These are phyloP conservation scores for Connochaetes taurinus DNA, from an alignment of 2,113 vertebrate species.

Conservation along the genomic window DNA sequence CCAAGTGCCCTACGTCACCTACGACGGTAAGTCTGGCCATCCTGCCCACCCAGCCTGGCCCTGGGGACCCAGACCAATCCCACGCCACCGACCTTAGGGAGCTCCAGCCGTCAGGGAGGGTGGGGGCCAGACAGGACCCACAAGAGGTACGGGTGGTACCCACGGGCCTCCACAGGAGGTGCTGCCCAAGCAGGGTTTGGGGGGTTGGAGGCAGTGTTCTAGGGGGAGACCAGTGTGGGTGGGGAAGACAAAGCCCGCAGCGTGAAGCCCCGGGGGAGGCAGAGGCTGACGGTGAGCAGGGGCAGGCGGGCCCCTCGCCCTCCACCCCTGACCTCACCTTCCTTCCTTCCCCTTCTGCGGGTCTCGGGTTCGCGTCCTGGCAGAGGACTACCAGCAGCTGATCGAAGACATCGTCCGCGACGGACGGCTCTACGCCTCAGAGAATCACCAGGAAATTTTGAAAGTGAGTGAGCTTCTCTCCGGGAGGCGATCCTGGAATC, in stretches of 20 bases:
- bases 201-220: background rate
- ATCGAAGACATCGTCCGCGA: slow-evolving; percentile 95
- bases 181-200: background rate
- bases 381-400: slow-evolving; percentile 96
- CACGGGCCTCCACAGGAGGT: background rate
- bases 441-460: slow-evolving; percentile 95
- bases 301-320: background rate
- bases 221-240: background rate
- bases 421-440: slow-evolving; percentile 92
- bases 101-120: too few relatives aligned
- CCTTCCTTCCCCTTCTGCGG: background rate
- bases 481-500: fast-evolving
- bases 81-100: background rate
- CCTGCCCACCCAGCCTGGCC: fast-evolving
- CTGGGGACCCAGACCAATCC: fast-evolving
- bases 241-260: background rate
- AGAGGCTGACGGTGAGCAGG: background rate
- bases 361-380: background rate
- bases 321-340: background rate
- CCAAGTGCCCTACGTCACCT: slow-evolving; percentile 94
- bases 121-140: background rate
- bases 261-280: background rate
- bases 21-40: slow-evolving; percentile 82
- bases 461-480: slow-evolving; percentile 80
- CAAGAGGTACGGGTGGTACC: fast-evolving